Percentiles rank a stretch among this genome's conserved stretches.
Conservation (phyloP, 2,113 vertebrate genomes). For the Centropristis striata region DNA sequence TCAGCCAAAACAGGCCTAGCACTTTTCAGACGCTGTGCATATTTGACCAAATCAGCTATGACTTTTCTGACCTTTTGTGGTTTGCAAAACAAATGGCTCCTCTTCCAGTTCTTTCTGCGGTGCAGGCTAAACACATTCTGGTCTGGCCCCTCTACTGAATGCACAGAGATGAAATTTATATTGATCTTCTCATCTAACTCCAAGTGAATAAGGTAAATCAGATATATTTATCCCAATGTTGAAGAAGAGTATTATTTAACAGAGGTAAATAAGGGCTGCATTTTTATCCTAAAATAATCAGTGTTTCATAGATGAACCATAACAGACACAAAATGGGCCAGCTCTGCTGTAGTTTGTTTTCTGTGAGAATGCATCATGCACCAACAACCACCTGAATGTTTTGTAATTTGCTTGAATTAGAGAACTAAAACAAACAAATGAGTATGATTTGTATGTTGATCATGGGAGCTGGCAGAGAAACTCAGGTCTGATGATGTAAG, state of each 20-base stretch:
- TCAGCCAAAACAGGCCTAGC: neutral
- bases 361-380: neutral
- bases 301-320: neutral
- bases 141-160: conserved; percentile 3
- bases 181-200: conserved; percentile 39
- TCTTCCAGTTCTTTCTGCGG: neutral
- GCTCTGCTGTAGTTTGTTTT: neutral
- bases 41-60: neutral
- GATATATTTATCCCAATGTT: conserved; percentile 15
- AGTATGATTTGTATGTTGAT: neutral
- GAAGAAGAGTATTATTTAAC: conserved; percentile 1
- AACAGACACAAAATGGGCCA: neutral
- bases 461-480: neutral
- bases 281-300: too few species aligned
- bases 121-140: conserved; percentile 1
- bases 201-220: conserved; percentile 13
- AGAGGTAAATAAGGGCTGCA: neutral
- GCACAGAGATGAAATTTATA: conserved; percentile 23
- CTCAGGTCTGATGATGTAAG: neutral
- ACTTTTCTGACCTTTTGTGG: conserved; percentile 11
- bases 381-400: neutral
- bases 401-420: neutral
- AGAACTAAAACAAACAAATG: neutral
- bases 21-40: neutral
- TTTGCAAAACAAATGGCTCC: conserved; percentile 10